Base-by-base conservation (phyloP, 2,888 invertebrate genomes). In the Pherbina coryleti region DNA sequence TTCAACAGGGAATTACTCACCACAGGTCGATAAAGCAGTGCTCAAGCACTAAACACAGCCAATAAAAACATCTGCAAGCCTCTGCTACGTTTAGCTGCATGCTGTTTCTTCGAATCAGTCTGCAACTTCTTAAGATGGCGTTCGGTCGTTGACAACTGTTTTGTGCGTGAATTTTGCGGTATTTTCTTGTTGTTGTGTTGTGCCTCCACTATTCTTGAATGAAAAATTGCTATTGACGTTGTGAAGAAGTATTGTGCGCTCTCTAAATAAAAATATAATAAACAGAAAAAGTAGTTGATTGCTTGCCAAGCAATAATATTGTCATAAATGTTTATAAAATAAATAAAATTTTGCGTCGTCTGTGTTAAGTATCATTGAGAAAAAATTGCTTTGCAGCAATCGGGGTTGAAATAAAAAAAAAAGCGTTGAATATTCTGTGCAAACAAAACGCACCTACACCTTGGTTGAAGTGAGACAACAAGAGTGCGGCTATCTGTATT, bases 91-190 rank as follows among this genome's bases (percentile, higher is more conserved):
- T 44, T 5, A 2, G 34, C 31, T 71, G 55, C 71, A 55, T 19
- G 55, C 53, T 31, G 31, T 19, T n/a, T 44, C 3, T 62, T 73
- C 31, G 22, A 51, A 31, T 51, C 49, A 62, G 73, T 73, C 73
- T 73, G 73, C 51, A 73, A 73, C 28, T 73, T 73, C 62, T 25
- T 34, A 73, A 62, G 73, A 49, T 64, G 44, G 44, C 31, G 73
- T 28, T 9, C 34, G 62, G 73, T 62, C 44, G 62, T 49, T 9
- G n/a, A 25, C 19, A 22, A 22, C 14, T 17, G 22, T 3, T 7
- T 22, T 55, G 60, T 64, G n/a, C 11, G 73, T 25, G 70, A 51
- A 14, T 7, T 34, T 37, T 19, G 28, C 31, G 66, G 53, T 53
- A 9, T 19, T 53, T 34, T n/a, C 4, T 34, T 37, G 22, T 72